These are phyloP conservation scores for Pseudomyrmex dendroicus DNA, from an alignment of 1,140 invertebrate species.

Conservation along the genomic window DNA sequence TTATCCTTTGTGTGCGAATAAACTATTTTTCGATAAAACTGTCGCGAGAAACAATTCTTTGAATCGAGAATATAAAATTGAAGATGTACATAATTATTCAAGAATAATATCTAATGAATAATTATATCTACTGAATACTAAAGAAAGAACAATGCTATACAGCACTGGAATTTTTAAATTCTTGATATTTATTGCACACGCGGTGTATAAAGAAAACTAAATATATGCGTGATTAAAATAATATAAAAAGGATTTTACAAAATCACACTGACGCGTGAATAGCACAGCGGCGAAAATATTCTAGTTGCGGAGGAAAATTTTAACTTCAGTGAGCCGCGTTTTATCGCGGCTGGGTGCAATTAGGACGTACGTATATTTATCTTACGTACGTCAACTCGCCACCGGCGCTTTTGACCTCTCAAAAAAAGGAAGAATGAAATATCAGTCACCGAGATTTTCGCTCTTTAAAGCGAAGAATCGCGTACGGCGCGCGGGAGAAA, in stretches of 20 bases:
- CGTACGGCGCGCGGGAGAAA: constrained; percentile 61
- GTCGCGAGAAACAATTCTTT: not conserved
- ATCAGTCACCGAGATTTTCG: constrained; percentile 68
- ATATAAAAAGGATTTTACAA: not conserved
- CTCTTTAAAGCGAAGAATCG: constrained; percentile 61
- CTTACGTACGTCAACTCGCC: constrained; percentile 24
- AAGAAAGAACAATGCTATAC: no score
- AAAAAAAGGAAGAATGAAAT: constrained; percentile 50
- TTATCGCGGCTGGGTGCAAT: constrained; percentile 43
- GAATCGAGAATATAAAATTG: not conserved
- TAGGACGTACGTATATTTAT: constrained; percentile 47
- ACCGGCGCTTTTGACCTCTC: constrained; percentile 28
- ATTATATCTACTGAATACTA: not conserved
- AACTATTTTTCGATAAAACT: not conserved
- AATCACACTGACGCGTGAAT: constrained; percentile 1
- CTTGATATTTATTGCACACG: not conserved
- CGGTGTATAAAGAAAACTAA: not conserved
- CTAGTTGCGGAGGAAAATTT: constrained; percentile 32
- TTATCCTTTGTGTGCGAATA: not conserved
- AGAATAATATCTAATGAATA: not conserved
- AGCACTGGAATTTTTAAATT: not conserved
- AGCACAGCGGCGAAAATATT: constrained; percentile 20
- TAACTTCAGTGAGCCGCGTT: constrained; percentile 27
- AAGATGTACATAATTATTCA: not conserved
- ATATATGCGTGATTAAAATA: not conserved